Evolutionary conservation across 2,113 vertebrate species (phyloP).

Genomic region (Menura novaehollandiae): DNA sequence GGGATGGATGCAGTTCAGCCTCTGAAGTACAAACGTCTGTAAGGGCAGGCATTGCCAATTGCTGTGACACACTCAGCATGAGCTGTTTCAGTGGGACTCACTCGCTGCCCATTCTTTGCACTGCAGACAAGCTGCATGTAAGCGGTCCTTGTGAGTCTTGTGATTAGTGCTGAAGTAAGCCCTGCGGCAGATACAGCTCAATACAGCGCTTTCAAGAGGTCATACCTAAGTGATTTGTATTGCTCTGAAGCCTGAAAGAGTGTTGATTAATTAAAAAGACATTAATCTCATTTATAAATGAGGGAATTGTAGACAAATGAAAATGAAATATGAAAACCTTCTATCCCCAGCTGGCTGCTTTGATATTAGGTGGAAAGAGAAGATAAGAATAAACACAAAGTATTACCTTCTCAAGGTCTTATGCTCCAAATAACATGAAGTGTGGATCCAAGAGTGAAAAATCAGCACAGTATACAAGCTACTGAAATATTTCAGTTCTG

Average conservation of each 20-base stretch:
- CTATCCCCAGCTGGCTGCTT: slow-evolving; percentile 8
- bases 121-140: not conserved
- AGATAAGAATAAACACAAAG: slow-evolving; percentile 21
- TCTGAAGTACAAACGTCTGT: not conserved
- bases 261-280: slow-evolving; percentile 6
- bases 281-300: slow-evolving; percentile 17
- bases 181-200: not conserved
- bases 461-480: not conserved
- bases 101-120: not conserved
- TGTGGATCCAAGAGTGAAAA: slow-evolving; percentile 45
- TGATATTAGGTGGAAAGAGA: not conserved
- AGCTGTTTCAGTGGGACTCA: not conserved
- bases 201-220: not conserved
- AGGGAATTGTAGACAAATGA: not conserved
- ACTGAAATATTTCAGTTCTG: slow-evolving; percentile 18
- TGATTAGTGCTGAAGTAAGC: not conserved
- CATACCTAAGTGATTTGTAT: not conserved
- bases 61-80: not conserved
- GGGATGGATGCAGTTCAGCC: not conserved
- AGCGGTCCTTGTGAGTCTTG: not conserved
- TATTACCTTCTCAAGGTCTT: slow-evolving; percentile 19
- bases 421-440: slow-evolving; percentile 50
- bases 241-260: not conserved
- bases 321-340: slow-evolving; percentile 1
- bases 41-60: not conserved